A percentile compares a stretch with the other conserved stretches of the same genome.
Evolutionary conservation across 1,140 invertebrate species (phyloP).

Genomic region (Colletes latitarsis): DNA sequence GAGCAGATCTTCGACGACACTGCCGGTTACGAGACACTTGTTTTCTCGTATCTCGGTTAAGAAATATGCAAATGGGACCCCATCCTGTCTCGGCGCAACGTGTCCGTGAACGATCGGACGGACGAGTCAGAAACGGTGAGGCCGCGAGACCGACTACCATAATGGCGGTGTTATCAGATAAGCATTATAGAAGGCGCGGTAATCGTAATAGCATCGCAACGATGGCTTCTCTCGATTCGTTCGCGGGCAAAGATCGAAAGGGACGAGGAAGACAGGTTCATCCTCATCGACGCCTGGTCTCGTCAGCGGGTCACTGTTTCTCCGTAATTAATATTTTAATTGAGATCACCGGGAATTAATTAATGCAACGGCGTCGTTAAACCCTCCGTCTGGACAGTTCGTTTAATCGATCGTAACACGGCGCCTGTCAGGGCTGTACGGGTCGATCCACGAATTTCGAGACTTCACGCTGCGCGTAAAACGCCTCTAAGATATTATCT

Average conservation of each 20-base stretch:
- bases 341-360: conserved; percentile 78
- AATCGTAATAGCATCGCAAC: conserved; percentile 80
- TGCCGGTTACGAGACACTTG: conserved; percentile 55
- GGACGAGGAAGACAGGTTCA: conserved; percentile 30
- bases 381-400: conserved; percentile 52
- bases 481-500: conserved; percentile 37
- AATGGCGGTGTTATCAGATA: conserved; percentile 79
- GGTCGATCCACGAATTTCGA: conserved; percentile 39
- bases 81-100: conserved; percentile 29
- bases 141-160: conserved; percentile 67
- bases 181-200: conserved; percentile 75
- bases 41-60: conserved; percentile 54
- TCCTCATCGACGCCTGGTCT: conserved; percentile 48
- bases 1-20: conserved; percentile 42
- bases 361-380: conserved; percentile 72
- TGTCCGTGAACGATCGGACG: conserved; percentile 53
- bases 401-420: conserved; percentile 56
- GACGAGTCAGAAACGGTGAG: conserved; percentile 69
- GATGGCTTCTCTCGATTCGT: conserved; percentile 64
- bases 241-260: conserved; percentile 45
- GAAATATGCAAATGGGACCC: conserved; percentile 64
- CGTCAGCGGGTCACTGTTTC: conserved; percentile 71
- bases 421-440: conserved; percentile 44
- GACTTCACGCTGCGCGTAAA: conserved; percentile 38
- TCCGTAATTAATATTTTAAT: conserved; percentile 80